Base-by-base conservation (phyloP, 2,113 vertebrate species). In the Embiotoca jacksoni region DNA sequence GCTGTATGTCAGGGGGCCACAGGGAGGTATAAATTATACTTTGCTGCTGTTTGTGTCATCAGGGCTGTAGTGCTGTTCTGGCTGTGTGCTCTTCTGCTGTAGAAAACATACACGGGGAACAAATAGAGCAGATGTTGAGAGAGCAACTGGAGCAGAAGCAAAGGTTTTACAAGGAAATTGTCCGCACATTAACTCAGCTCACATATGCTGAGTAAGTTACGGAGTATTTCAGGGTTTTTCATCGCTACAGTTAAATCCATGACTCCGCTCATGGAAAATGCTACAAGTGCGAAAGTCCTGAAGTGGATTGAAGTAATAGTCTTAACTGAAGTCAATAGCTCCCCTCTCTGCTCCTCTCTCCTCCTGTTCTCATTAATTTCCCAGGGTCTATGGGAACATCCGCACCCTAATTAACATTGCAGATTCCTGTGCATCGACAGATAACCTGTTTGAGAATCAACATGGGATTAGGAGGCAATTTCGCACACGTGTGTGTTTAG, bases 351-450 rank as follows among this genome's bases (percentile, higher is more conserved):
- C 47, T 32, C 47, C 56, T 1, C 39, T 80, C 66, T n/a, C 63
- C 65, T 70, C 35, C 49, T 35, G 50, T 75, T 33, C 86, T 91
- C 85, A 80, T 91, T 91, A 85, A 91, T 90, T 87, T 88, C 78
- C 91, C 83, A 82, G 84, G 80, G 79, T 85, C 75, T 64, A 83
- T 87, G 88, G 86, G 89, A 92, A 88, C 74, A 79, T 66, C 89
- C 54, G 52, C 84, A 35, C 57, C 79, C 89, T 91, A 82, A 93
- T 92, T 88, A 88, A 87, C 85, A 84, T 82, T 80, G 82, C 82
- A 86, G 85, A 91, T 92, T 82, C 78, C 75, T 46, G 69, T 65
- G 75, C 79, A 65, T 91, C 84, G 47, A 88, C 81, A 71, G 75
- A 81, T 88, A 83, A 92, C 90, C 84, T 91, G 88, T 90, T 91